Evolutionary conservation across 2,888 invertebrate genomes (phyloP).

Genomic region (Acronicta leporina): DNA sequence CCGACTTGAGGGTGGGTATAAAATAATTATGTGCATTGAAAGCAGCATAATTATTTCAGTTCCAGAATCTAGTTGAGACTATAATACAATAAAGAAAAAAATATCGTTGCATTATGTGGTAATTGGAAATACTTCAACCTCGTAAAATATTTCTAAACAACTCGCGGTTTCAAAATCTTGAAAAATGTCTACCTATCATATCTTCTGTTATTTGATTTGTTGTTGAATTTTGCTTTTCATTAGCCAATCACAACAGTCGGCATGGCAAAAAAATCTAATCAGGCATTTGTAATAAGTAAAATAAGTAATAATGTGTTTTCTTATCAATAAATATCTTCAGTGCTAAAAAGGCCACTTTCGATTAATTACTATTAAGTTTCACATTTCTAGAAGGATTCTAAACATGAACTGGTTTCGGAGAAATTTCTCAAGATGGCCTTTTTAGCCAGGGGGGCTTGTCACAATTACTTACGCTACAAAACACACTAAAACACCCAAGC

Average conservation of each 20-base stretch:
- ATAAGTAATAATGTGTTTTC: not conserved
- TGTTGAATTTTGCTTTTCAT: not conserved
- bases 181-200: too few species aligned
- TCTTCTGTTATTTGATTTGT: too few species aligned
- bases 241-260: not conserved
- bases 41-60: not conserved
- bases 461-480: constrained; percentile 17
- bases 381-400: too few species aligned
- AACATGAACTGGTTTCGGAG: too few species aligned
- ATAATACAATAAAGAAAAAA: constrained; percentile 1
- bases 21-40: not conserved
- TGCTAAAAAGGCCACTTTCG: too few species aligned
- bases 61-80: constrained; percentile 6
- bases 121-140: not conserved
- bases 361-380: too few species aligned
- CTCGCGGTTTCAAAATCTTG: too few species aligned
- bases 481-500: constrained; percentile 11
- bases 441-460: too few species aligned
- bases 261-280: not conserved
- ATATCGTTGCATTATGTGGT: not conserved
- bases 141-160: not conserved
- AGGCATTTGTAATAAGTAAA: not conserved
- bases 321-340: too few species aligned
- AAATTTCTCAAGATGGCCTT: too few species aligned
- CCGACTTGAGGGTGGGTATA: constrained; percentile 8